These are phyloP conservation scores for Drosophila murphyi DNA, from an alignment of 1,140 invertebrate species.

Conservation along the genomic window DNA sequence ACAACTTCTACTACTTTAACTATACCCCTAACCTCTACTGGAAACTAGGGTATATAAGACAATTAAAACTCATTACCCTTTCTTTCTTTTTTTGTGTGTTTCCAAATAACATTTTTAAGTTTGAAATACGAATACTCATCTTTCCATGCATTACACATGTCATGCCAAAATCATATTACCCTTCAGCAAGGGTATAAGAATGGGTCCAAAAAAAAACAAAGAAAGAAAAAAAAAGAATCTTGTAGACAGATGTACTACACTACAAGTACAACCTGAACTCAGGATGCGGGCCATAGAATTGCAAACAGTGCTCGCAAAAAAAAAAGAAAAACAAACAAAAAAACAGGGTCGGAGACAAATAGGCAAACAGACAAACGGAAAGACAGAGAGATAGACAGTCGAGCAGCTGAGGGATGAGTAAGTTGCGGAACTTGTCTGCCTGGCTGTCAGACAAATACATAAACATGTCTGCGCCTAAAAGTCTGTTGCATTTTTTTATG, in stretches of 20 bases:
- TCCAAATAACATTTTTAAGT: too few species aligned
- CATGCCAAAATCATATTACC: background rate
- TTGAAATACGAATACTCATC: too few species aligned
- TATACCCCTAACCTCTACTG: too few species aligned
- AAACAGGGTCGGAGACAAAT: constrained; percentile 47
- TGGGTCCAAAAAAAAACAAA: background rate
- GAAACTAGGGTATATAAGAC: too few species aligned
- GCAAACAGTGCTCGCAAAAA: constrained; percentile 6
- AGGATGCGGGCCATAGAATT: constrained; percentile 20
- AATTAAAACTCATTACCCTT: too few species aligned
- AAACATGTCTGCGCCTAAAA: constrained; percentile 80
- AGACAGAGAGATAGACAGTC: background rate
- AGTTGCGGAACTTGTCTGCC: constrained; percentile 54
- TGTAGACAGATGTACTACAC: constrained; percentile 44
- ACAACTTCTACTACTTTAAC: too few species aligned
- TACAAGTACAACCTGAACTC: constrained; percentile 26
- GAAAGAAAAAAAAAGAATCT: constrained; percentile 29
- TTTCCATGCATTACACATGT: background rate
- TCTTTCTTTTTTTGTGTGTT: too few species aligned
- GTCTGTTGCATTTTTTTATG: constrained; percentile 70
- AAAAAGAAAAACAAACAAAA: background rate
- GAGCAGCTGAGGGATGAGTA: constrained; percentile 10
- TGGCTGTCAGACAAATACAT: constrained; percentile 74
- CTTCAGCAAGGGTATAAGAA: background rate
- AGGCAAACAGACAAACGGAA: constrained; percentile 2